Conservation (phyloP, 2,888 invertebrate species). For the Drosophila austrosaltans region DNA sequence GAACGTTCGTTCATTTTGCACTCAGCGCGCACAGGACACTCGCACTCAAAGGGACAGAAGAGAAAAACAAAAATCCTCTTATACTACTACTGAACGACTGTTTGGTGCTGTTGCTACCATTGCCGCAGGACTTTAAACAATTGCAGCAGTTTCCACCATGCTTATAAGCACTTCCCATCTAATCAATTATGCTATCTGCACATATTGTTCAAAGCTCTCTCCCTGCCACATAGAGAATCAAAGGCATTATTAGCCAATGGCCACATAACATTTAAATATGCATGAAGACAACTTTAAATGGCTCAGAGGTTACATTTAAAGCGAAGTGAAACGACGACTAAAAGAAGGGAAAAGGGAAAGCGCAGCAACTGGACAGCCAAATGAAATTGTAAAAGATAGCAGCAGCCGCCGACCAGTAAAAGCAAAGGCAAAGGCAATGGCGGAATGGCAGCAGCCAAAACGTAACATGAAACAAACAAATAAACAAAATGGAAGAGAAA, state of each 20-base stretch:
- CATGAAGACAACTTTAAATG: slow-evolving; percentile 61
- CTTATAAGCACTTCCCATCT: slow-evolving; percentile 73
- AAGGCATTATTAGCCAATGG: slow-evolving; percentile 51
- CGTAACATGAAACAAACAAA: slow-evolving; percentile 37
- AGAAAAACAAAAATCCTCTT: not conserved
- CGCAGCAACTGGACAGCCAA: slow-evolving; percentile 41
- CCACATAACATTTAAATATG: slow-evolving; percentile 73
- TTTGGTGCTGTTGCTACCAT: slow-evolving; percentile 5
- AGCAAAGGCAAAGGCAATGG: not conserved
- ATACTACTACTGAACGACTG: not conserved
- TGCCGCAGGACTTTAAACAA: slow-evolving; percentile 10
- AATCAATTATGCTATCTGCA: slow-evolving; percentile 73
- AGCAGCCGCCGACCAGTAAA: slow-evolving; percentile 18
- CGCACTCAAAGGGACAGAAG: not conserved
- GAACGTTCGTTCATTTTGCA: not conserved
- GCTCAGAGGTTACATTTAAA: slow-evolving; percentile 17
- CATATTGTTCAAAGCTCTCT: slow-evolving; percentile 47
- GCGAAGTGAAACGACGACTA: not conserved
- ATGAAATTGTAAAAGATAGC: slow-evolving; percentile 57
- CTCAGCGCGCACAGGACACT: not conserved
- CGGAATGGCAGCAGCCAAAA: slow-evolving; percentile 14
- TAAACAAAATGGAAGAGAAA: slow-evolving; percentile 31
- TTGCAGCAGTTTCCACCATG: slow-evolving; percentile 12
- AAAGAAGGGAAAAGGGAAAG: slow-evolving; percentile 20
- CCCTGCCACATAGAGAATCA: not conserved